Base-by-base conservation (phyloP, 2,888 invertebrate species). In the Pristionchus entomophagus region DNA sequence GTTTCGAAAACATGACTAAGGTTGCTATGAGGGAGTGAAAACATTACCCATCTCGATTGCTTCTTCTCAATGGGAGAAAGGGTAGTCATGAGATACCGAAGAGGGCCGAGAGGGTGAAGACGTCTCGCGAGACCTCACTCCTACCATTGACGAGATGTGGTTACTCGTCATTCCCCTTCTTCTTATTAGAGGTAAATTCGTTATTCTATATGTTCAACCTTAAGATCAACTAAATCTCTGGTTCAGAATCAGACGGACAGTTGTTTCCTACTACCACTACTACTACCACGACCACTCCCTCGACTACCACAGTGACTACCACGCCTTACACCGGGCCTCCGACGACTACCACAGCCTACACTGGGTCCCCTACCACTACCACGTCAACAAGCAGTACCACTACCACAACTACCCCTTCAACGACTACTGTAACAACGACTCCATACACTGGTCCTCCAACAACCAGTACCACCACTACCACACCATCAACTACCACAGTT, bases 71-170 rank as follows among this genome's bases (percentile, higher is more conserved):
- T 29, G 69, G 22, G 73, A 26, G 41, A 73, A 65, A 65, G n/a
- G 41, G 73, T 73, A 22, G 73, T 73, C 73, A 73, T n/a, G 41
- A 73, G 73, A 73, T 73, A 73, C 73, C 14, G n/a, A 73, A 69
- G 19, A 45, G 73, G 45, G 45, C 41, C 41, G 73, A 73, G 56
- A 26, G 26, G 22, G 32, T 32, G 35, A 65, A 69, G 22, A 29
- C n/a, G 41, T 22, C 65, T 65, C 65, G 6, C 65, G 6, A 1
- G 26, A 22, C 29, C 14, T 32, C 29, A 32, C 32, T 65, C 32
- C 32, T 19, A 65, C 22, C 65, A 65, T 6, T 59, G 19, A 19
- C 22, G 22, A 26, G n/a, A 73, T 73, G 73, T 41, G 45, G 26
- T 2, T 73, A 1, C n/a, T 41, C 38, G 41, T 73, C 73, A 38